These are phyloP conservation scores for Drosophila varians DNA, from an alignment of 1,140 invertebrate genomes.

Conservation along the genomic window DNA sequence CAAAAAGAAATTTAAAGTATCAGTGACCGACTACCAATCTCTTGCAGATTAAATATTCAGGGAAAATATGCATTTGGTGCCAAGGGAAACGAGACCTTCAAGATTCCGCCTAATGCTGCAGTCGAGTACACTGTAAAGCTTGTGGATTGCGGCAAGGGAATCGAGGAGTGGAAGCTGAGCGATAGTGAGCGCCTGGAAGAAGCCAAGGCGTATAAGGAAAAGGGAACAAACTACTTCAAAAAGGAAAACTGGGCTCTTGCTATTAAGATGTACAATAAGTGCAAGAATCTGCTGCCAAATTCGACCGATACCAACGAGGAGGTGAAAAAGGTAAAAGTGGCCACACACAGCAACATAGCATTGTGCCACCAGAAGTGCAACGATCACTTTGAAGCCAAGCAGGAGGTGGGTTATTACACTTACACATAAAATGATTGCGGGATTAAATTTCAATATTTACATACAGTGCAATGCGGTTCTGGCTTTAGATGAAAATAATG, in stretches of 20 bases:
- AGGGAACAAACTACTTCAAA: slow-evolving; percentile 96
- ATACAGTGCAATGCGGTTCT: slow-evolving; percentile 73
- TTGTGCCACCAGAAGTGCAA: slow-evolving; percentile 93
- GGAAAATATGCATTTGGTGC: slow-evolving; percentile 93
- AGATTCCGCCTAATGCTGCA: slow-evolving; percentile 91
- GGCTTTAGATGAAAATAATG: slow-evolving; percentile 90
- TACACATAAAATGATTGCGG: slow-evolving; percentile 74
- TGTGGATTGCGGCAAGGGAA: slow-evolving; percentile 91
- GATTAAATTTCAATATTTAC: no score
- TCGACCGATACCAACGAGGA: slow-evolving; percentile 69
- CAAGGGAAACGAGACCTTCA: slow-evolving; percentile 88
- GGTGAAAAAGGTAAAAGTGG: slow-evolving; percentile 86
- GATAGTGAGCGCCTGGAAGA: slow-evolving; percentile 91
- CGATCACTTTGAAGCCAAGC: slow-evolving; percentile 89
- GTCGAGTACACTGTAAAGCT: slow-evolving; percentile 93
- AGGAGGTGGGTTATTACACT: slow-evolving; percentile 82
- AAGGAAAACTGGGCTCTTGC: slow-evolving; percentile 90
- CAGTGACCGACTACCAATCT: not conserved
- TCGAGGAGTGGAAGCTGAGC: slow-evolving; percentile 93
- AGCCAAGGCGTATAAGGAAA: slow-evolving; percentile 93
- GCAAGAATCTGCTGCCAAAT: slow-evolving; percentile 85
- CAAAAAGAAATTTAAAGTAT: not conserved
- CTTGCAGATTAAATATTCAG: slow-evolving; percentile 86
- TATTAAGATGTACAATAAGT: slow-evolving; percentile 94
- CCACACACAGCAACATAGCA: slow-evolving; percentile 92